These are phyloP conservation scores for Drosophila santomea DNA, from an alignment of 1,140 invertebrate genomes.

Conservation along the genomic window DNA sequence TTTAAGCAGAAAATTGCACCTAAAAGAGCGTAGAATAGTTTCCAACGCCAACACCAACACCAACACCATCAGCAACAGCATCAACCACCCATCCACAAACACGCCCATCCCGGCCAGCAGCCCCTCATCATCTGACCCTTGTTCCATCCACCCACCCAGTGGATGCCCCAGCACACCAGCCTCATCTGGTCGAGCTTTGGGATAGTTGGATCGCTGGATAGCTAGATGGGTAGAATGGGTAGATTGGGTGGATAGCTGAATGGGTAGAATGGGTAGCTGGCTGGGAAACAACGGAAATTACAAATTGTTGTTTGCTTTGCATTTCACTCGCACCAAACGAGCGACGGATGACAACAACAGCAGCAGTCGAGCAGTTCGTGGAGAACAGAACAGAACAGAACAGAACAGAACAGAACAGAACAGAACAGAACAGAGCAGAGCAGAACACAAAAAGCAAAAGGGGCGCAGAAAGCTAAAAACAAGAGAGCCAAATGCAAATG, in stretches of 20 bases:
- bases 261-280: constrained; percentile 1
- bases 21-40: constrained; percentile 77
- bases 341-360: constrained; percentile 45
- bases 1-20: constrained; percentile 76
- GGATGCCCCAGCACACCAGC: background rate
- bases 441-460: constrained; percentile 12
- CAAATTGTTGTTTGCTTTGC: constrained; percentile 79
- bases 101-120: background rate
- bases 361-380: background rate
- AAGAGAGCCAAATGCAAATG: constrained; percentile 43
- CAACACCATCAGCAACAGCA: background rate
- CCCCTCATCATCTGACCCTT: constrained; percentile 5
- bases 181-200: constrained; percentile 25
- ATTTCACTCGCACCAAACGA: constrained; percentile 68
- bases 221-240: background rate
- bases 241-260: background rate
- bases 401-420: constrained; percentile 24
- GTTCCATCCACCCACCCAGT: background rate
- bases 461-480: constrained; percentile 39
- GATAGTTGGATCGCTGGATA: background rate
- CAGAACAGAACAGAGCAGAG: constrained; percentile 10
- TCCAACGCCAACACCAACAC: constrained; percentile 12
- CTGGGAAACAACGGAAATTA: constrained; percentile 71
- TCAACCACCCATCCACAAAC: constrained; percentile 17
- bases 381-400: constrained; percentile 24